Conservation (phyloP, 2,113 vertebrate genomes). For the Alosa alosa region DNA sequence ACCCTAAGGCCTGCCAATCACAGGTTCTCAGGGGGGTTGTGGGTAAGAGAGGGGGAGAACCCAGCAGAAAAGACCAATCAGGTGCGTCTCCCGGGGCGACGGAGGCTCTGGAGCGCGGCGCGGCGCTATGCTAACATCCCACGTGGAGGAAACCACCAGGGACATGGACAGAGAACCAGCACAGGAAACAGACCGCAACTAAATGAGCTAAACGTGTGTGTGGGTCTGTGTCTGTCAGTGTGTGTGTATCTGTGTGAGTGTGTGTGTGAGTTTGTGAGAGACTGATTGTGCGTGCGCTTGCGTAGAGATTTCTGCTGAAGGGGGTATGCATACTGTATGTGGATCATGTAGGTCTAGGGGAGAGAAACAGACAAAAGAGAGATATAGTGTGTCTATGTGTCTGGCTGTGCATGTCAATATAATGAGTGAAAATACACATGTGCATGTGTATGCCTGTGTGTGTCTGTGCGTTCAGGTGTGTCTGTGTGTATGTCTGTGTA, state of each 20-base stretch:
- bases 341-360: too few relatives aligned
- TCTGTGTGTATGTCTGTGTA: not conserved
- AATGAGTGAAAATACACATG: not conserved
- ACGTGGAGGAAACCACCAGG: conserved; percentile 21
- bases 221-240: not conserved
- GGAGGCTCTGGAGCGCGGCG: not conserved
- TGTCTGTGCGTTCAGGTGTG: not conserved
- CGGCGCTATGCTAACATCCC: conserved; percentile 24
- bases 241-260: not conserved
- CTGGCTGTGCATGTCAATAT: not conserved
- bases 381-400: too few relatives aligned
- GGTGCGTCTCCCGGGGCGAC: not conserved
- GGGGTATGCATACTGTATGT: too few relatives aligned
- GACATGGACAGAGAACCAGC: not conserved
- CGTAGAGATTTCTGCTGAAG: too few relatives aligned
- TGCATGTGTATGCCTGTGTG: not conserved
- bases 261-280: too few relatives aligned
- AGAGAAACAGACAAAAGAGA: too few relatives aligned
- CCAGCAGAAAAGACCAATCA: conserved; percentile 14
- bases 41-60: not conserved
- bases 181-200: conserved; percentile 6
- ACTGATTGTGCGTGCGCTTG: too few relatives aligned
- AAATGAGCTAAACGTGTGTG: not conserved
- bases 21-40: not conserved
- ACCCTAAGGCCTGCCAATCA: not conserved